Conservation (phyloP, 2,888 invertebrate species). For the Antheraea assamensis region DNA sequence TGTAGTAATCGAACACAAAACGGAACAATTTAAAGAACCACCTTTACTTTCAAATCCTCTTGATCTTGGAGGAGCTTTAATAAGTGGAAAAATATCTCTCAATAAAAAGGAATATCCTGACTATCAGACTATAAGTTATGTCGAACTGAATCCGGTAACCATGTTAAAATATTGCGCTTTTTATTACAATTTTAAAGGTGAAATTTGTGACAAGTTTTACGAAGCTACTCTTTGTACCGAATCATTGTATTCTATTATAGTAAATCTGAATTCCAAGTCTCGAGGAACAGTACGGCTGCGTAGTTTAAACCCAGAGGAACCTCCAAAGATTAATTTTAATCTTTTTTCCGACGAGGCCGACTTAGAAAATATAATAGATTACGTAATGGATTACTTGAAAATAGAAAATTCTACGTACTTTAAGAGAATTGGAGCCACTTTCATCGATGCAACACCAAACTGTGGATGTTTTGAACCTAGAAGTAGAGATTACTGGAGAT, state of each 20-base stretch:
- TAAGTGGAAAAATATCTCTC: slow-evolving; percentile 36
- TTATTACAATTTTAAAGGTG: slow-evolving; percentile 24
- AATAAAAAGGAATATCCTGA: slow-evolving; percentile 40
- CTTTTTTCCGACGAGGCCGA: slow-evolving; percentile 40
- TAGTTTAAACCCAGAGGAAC: slow-evolving; percentile 39
- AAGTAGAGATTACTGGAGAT: slow-evolving; percentile 40
- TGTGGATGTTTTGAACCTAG: slow-evolving; percentile 28
- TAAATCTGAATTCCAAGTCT: slow-evolving; percentile 38
- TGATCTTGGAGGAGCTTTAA: slow-evolving; percentile 58
- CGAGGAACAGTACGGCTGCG: slow-evolving; percentile 41
- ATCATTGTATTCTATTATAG: slow-evolving; percentile 30
- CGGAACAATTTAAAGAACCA: slow-evolving; percentile 25
- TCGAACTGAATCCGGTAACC: slow-evolving; percentile 24
- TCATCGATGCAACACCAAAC: slow-evolving; percentile 30
- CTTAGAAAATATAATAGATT: slow-evolving; percentile 40
- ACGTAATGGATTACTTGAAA: slow-evolving; percentile 39
- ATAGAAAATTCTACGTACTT: slow-evolving; percentile 46
- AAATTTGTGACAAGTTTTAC: slow-evolving; percentile 31
- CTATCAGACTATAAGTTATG: slow-evolving; percentile 37
- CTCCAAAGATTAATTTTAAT: slow-evolving; percentile 38
- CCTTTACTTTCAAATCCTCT: slow-evolving; percentile 24
- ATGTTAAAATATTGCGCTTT: slow-evolving; percentile 31
- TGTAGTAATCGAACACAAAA: slow-evolving; percentile 31
- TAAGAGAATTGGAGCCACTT: slow-evolving; percentile 34
- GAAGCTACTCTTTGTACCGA: slow-evolving; percentile 27